Percentiles rank a stretch among this genome's conserved stretches.
Evolutionary conservation across 2,888 invertebrate species (phyloP).

Genomic region (Cenopis cana): DNA sequence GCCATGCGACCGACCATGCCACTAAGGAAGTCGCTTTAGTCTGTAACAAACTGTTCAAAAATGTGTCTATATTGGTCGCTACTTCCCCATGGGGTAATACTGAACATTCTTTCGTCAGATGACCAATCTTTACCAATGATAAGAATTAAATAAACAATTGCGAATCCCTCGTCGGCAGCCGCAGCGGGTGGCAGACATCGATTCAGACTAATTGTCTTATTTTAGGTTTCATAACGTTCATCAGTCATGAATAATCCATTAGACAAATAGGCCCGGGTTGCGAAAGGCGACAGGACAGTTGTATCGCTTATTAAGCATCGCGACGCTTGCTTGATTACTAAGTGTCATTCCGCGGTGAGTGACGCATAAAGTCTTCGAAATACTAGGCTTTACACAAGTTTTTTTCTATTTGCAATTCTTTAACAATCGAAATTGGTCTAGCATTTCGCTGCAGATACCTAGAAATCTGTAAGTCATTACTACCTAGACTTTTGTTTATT

Average conservation of each 20-base stretch:
- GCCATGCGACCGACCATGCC: too few species aligned
- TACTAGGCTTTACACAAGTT: too few species aligned
- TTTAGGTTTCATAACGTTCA: constrained; percentile 31
- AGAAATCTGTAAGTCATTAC: too few species aligned
- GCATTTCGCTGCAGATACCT: too few species aligned
- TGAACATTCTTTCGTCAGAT: background rate
- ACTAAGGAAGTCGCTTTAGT: too few species aligned
- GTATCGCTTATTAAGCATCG: constrained; percentile 37
- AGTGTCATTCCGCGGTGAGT: constrained; percentile 21
- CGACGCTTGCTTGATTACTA: constrained; percentile 39
- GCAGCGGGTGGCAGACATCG: constrained; percentile 5
- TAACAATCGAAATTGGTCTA: too few species aligned
- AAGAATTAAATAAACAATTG: background rate
- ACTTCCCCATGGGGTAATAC: background rate
- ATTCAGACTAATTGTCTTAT: constrained; percentile 20
- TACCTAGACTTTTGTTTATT: too few species aligned
- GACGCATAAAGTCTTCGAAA: constrained; percentile 25
- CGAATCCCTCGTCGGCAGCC: background rate
- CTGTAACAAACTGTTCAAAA: background rate
- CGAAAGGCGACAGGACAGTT: constrained; percentile 33
- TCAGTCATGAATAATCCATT: constrained; percentile 42
- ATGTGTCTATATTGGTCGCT: background rate
- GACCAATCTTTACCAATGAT: background rate
- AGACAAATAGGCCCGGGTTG: constrained; percentile 40
- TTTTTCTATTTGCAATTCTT: too few species aligned